These are phyloP conservation scores for Caenorhabditis sp. DNA, from an alignment of 2,888 invertebrate species.

Conservation along the genomic window DNA sequence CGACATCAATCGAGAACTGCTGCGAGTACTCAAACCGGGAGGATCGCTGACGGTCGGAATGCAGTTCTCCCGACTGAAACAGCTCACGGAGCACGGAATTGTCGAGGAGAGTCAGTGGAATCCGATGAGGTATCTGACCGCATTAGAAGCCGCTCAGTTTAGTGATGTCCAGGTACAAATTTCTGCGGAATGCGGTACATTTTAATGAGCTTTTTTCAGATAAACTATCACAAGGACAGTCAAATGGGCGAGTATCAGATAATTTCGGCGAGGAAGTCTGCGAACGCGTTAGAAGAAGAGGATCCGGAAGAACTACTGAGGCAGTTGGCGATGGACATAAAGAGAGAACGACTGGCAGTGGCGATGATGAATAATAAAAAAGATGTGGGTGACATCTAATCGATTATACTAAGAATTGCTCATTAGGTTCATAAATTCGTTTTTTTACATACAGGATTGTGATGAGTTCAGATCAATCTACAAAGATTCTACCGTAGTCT, in stretches of 20 bases:
- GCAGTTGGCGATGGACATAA: constrained; percentile 51
- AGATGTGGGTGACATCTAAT: constrained; percentile 5
- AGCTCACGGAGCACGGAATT: constrained; percentile 63
- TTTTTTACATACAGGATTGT: too few species aligned
- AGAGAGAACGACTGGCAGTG: constrained; percentile 38
- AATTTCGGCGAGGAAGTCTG: constrained; percentile 62
- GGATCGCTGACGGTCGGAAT: constrained; percentile 69
- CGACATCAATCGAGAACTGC: constrained; percentile 69
- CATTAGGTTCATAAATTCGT: not conserved
- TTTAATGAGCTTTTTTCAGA: constrained; percentile 3
- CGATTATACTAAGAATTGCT: not conserved
- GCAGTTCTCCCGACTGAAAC: constrained; percentile 66
- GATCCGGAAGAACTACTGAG: constrained; percentile 55
- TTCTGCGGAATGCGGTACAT: not conserved
- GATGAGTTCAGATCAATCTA: too few species aligned
- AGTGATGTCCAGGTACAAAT: constrained; percentile 63
- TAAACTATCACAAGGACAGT: constrained; percentile 53
- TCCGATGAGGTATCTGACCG: constrained; percentile 67
- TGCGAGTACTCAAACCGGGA: constrained; percentile 71
- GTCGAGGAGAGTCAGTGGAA: constrained; percentile 67
- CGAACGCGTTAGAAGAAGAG: not conserved
- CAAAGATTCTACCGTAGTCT: too few species aligned
- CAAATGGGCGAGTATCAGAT: constrained; percentile 65
- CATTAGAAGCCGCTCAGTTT: constrained; percentile 70
- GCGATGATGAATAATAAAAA: constrained; percentile 50